phyloP scores from a whole-genome alignment of 2,888 invertebrate species.

The Gastracanthus pulcherrimus region DNA sequence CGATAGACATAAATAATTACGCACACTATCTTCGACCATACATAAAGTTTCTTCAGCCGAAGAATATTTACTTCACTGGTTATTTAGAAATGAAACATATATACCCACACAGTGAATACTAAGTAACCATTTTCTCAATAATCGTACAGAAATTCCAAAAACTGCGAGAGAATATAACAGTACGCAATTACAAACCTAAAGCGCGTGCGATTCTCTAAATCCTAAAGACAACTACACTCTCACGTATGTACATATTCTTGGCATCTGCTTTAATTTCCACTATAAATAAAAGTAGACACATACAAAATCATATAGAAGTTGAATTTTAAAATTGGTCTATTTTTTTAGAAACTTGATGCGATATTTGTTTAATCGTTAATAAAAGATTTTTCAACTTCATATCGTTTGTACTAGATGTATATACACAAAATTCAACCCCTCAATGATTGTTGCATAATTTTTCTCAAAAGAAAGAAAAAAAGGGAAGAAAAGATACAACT shows the following conservation, averaged over 20 bases:
- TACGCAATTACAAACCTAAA: constrained; percentile 18
- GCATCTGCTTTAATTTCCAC: background rate
- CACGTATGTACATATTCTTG: constrained; percentile 19
- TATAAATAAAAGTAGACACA: background rate
- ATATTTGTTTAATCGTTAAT: background rate
- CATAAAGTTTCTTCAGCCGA: background rate
- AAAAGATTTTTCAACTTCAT: too few species aligned
- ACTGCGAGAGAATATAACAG: background rate
- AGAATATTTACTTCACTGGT: background rate
- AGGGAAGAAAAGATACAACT: background rate
- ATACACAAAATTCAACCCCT: too few species aligned
- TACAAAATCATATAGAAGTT: background rate
- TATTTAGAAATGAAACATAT: background rate
- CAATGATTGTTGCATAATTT: too few species aligned
- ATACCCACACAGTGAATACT: background rate
- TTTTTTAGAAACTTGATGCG: background rate
- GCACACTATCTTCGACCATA: background rate
- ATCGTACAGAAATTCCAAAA: background rate
- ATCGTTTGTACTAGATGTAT: too few species aligned
- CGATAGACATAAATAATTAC: constrained; percentile 18
- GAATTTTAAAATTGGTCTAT: background rate
- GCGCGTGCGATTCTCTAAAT: background rate
- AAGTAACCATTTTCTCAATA: background rate
- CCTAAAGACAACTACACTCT: constrained; percentile 8
- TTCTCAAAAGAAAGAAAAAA: background rate